Evolutionary conservation across 2,888 invertebrate genomes (phyloP), one percentile per base, ranked within the genome.

Genomic region (Drosophila falleni): DNA sequence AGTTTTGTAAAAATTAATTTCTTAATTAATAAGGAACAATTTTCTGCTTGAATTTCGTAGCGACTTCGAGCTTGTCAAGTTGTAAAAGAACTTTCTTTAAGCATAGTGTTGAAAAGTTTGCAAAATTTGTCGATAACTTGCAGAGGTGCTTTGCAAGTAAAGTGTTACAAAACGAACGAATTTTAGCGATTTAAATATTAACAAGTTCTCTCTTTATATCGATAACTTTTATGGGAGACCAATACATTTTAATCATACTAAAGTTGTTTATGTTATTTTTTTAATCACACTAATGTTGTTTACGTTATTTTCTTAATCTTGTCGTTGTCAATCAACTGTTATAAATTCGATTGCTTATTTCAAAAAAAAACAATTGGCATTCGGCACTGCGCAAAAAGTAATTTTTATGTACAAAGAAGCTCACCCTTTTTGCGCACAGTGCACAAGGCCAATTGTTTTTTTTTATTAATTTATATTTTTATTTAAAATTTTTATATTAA

Each of bases 161-260:
- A 50, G 50, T 35, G 50, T n/a, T 50, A 26, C 11, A 29, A 42
- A 19, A 35, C 13, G 5, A 11, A n/a, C 35, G n/a, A 37, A 37
- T 2, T 1, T 37, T 5, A 37, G 13, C 35, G 4, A 26, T 6
- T 4, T 19, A 19, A 19, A 19, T 19, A n/a, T n/a, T n/a, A n/a
- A n/a, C n/a, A n/a, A 23, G 29, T 6, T 29, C 29, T 6, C 6
- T 29, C 6, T 4, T 29, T 29, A 11, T 46, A 46, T 46, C 46
- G 46, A 46, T n/a, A 46, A 23, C 26, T 46, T n/a, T 46, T 11
- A 19, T 19, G 19, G 2, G 4, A 23, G 23, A 23, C 23, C 1
- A 23, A 42, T 5, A 26, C 5, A 26, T 26, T 26, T 26, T 26
- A 26, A 26, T 19, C 19, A 2, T 19, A 19, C 19, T 26, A 2